Percentiles rank a stretch among this genome's conserved stretches.
phyloP scores from a whole-genome alignment of 2,888 invertebrate species.

The Petrolisthes manimaculis region DNA sequence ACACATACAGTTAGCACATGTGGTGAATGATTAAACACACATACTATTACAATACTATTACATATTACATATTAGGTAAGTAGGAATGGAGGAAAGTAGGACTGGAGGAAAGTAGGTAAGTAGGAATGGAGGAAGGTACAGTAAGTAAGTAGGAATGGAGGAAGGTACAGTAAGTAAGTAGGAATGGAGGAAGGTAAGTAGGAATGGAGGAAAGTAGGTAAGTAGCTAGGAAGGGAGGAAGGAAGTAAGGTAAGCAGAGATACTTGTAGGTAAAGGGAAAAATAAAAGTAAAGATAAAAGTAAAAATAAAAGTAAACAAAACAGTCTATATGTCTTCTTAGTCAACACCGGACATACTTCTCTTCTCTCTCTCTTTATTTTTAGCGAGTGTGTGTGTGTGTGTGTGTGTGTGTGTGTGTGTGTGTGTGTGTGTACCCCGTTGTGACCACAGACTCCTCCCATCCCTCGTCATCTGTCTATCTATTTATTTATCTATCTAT shows the following conservation, averaged over 20 bases:
- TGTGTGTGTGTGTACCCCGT: no score
- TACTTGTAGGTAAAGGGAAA: no score
- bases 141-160: not conserved
- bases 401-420: no score
- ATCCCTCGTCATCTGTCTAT: not conserved
- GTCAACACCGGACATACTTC: not conserved
- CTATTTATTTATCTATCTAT: not conserved
- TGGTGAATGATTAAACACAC: no score
- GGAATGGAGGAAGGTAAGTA: not conserved
- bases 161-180: not conserved
- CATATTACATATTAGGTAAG: not conserved
- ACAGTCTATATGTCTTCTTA: not conserved
- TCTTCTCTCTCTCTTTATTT: not conserved
- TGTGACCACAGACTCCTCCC: not conserved
- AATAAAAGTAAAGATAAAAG: no score
- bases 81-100: not conserved
- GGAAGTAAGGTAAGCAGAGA: no score
- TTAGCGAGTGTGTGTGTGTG: no score
- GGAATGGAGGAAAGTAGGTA: slow-evolving; percentile 1
- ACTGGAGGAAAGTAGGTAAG: not conserved
- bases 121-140: not conserved
- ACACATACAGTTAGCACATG: no score
- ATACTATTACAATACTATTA: no score
- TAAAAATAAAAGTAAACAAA: no score
- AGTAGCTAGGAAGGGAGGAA: not conserved